Evolutionary conservation across 2,113 vertebrate genomes (phyloP).

Genomic region (Oceanodroma tethys): DNA sequence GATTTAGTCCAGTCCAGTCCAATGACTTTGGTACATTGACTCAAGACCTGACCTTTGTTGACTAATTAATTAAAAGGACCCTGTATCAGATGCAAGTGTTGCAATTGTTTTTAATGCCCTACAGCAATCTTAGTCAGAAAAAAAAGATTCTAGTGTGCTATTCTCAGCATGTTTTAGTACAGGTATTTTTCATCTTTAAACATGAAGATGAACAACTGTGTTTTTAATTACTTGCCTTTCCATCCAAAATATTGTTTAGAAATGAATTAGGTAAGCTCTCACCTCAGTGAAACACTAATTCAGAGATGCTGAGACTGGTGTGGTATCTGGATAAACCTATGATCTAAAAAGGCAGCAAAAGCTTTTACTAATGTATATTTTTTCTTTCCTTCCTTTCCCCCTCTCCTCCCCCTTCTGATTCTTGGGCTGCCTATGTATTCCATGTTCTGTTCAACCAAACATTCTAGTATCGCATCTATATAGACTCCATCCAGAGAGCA

Average conservation of each 20-base stretch:
- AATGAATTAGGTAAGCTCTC: not conserved
- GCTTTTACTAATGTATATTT: not conserved
- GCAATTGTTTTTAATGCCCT: not conserved
- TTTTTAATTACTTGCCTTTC: not conserved
- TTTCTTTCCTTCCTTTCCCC: not conserved
- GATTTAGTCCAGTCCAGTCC: conserved; percentile 8
- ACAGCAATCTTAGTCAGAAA: not conserved
- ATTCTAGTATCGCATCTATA: not conserved
- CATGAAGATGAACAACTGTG: not conserved
- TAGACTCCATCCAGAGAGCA: not conserved
- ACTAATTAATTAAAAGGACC: conserved; percentile 35
- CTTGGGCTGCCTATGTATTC: not conserved
- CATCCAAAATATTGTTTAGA: not conserved
- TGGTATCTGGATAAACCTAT: not conserved
- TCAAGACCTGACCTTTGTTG: conserved; percentile 32
- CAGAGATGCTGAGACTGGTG: not conserved
- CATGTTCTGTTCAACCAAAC: not conserved
- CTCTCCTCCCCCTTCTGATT: not conserved
- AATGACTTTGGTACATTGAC: not conserved
- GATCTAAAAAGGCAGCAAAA: not conserved
- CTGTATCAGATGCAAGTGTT: conserved; percentile 28
- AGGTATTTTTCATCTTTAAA: not conserved
- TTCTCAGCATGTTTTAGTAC: not conserved
- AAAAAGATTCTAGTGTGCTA: not conserved
- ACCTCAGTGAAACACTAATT: not conserved